Conservation (phyloP, 2,113 vertebrate genomes). For the Sylvicapra grimmia region DNA sequence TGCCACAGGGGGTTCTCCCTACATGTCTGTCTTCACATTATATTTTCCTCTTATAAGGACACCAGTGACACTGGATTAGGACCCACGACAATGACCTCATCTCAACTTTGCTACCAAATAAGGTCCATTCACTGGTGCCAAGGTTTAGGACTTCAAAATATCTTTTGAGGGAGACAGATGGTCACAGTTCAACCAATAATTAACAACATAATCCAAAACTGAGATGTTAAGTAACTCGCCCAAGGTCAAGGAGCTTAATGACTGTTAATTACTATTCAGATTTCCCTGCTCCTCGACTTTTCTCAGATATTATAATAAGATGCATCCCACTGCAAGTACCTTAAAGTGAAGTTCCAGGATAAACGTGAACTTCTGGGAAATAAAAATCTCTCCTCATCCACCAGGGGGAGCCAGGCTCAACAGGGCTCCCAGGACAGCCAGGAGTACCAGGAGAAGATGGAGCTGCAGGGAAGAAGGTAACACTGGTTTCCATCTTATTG, state of each 20-base stretch:
- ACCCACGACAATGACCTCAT: neutral
- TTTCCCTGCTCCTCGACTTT: neutral
- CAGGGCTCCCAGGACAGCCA: slow-evolving; percentile 64
- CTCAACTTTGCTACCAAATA: neutral
- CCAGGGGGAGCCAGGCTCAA: slow-evolving; percentile 70
- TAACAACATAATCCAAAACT: neutral
- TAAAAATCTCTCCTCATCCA: slow-evolving; percentile 43
- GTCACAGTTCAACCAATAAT: neutral
- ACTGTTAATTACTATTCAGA: neutral
- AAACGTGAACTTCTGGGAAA: neutral
- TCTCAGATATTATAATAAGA: neutral
- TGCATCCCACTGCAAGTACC: neutral
- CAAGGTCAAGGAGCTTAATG: neutral
- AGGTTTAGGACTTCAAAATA: neutral
- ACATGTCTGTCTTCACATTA: neutral
- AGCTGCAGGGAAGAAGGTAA: slow-evolving; percentile 69
- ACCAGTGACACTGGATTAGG: neutral
- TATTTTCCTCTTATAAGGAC: neutral
- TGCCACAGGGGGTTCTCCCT: neutral
- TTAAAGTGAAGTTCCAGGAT: neutral
- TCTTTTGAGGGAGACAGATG: neutral
- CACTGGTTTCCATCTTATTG: neutral
- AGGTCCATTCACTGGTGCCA: neutral
- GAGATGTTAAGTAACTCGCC: neutral
- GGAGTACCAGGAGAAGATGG: slow-evolving; percentile 64